Conservation (phyloP, 2,113 vertebrate species). For the Laticauda colubrina region DNA sequence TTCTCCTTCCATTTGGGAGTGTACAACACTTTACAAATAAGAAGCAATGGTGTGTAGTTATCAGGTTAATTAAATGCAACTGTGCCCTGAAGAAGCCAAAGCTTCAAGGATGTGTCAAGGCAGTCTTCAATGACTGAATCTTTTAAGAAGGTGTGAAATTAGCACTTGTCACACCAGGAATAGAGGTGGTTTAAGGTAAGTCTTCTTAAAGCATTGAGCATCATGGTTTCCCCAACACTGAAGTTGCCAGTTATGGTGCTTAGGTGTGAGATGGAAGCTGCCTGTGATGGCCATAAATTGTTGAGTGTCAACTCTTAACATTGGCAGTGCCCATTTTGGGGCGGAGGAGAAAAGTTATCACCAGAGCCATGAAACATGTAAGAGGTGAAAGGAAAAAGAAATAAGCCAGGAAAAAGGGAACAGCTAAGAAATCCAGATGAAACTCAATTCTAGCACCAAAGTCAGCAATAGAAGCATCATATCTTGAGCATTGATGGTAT, state of each 20-base stretch:
- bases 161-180: not conserved
- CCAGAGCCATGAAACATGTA: not conserved
- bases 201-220: not conserved
- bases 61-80: slow-evolving; percentile 45
- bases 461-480: not conserved
- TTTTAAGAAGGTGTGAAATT: slow-evolving; percentile 23
- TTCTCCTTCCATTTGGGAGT: slow-evolving; percentile 55
- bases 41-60: slow-evolving; percentile 33
- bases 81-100: not conserved
- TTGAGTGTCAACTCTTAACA: not conserved
- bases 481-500: not conserved
- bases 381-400: not conserved
- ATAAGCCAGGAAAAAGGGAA: not conserved
- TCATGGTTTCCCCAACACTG: not conserved
- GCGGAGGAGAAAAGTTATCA: not conserved
- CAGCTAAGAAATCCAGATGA: not conserved
- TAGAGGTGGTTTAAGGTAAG: not conserved
- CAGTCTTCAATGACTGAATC: accelerated
- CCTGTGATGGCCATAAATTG: not conserved
- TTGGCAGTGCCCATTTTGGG: not conserved
- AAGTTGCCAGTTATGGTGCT: not conserved
- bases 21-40: slow-evolving; percentile 41
- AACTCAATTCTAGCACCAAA: not conserved
- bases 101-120: slow-evolving; percentile 22
- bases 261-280: not conserved